phyloP scores from a whole-genome alignment of 2,113 vertebrate species.

The Lethenteron camtschaticum region DNA sequence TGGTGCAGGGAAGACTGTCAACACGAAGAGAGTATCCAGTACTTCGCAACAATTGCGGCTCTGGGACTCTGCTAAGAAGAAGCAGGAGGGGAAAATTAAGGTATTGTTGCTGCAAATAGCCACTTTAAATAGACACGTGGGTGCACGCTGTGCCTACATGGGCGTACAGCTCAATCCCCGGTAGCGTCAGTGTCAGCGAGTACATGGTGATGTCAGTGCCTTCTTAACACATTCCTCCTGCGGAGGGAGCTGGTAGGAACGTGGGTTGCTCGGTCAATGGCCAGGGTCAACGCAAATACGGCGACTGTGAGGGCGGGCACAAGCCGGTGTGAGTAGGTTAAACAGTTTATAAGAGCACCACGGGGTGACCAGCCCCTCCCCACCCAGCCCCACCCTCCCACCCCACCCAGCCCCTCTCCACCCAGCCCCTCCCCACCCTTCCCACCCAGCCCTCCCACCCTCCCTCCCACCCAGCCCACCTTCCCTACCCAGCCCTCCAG shows the following conservation, averaged over 20 bases:
- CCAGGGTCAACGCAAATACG: background rate
- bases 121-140: background rate
- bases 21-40: conserved; percentile 11
- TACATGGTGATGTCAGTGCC: background rate
- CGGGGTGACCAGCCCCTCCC: no score
- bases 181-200: background rate
- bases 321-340: no score
- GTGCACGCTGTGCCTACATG: background rate
- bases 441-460: no score
- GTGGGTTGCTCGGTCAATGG: background rate
- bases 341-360: no score
- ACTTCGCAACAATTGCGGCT: conserved; percentile 8
- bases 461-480: no score
- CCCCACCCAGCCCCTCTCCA: no score
- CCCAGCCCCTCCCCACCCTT: no score
- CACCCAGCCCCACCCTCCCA: no score
- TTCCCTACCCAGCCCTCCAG: no score
- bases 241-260: background rate
- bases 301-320: no score
- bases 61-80: conserved; percentile 10
- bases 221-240: background rate
- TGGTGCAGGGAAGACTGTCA: conserved; percentile 10
- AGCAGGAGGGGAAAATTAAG: conserved; percentile 6
- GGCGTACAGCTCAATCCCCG: background rate
- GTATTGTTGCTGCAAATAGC: background rate